Evolutionary conservation across 2,113 vertebrate genomes (phyloP), one percentile per base, ranked within the genome.

Genomic region (Polypterus senegalus): DNA sequence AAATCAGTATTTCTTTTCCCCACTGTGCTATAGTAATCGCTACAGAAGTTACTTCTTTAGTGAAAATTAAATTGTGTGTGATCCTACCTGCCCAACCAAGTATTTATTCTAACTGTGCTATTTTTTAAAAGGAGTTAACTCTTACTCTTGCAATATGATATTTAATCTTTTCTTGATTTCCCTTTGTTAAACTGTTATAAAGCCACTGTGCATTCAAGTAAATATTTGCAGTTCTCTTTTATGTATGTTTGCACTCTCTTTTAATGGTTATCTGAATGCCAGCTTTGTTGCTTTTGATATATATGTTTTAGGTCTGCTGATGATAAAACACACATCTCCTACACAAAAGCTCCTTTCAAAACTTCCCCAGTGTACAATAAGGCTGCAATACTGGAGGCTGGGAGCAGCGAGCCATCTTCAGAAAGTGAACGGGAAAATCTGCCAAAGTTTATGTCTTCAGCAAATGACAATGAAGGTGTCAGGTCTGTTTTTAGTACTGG

Each of bases 301-400:
- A 27, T 27, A 27, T 27, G 27, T 71, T 63, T 6, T 67, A 94
- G 90, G 61, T 68, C 54, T 60, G 61, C 69, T 56, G 61, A 64
- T 0, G 71, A 77, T 46, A 48, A 6, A n/a, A 67, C 67, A 5
- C 65, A 70, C 2, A 46, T 69, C 3, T 61, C 69, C 6, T 62
- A 74, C 54, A 72, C 75, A 71, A 59, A 70, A 7, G 54, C 65
- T 7, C 58, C 71, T 2, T 49, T 67, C 61, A 77, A 78, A 54
- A 80, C 67, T 27, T 68, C 71, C 11, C 62, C 70, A 1, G 67
- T 60, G 54, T 74, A 59, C 45, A 73, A 69, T 59, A 75, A 76
- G 57, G 71, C 71, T 3, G 11, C 49, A 60, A 76, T 58, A 67
- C 66, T 2, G 8, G 0, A 57, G 68, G 11, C 46, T 49, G 1